Conservation (phyloP, 2,113 vertebrate species). For the Onychorhynchus coronatus region DNA sequence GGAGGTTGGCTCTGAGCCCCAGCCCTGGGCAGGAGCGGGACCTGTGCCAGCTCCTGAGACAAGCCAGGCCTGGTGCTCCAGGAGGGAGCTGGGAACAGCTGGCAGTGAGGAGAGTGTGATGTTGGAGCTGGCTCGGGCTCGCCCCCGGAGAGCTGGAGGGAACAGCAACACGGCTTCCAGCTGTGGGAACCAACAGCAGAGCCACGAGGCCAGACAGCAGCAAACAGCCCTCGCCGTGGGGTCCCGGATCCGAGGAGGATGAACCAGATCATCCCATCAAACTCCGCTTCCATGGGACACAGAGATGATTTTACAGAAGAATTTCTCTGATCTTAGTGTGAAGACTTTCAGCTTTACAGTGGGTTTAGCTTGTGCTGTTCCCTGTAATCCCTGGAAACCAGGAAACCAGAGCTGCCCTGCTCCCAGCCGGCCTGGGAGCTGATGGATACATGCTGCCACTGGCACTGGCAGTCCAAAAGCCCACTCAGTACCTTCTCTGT, state of each 20-base stretch:
- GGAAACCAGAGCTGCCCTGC: neutral
- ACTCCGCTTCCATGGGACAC: rapidly evolving
- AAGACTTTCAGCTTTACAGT: neutral
- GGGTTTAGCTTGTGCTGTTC: neutral
- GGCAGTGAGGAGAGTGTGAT: neutral
- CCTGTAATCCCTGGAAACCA: neutral
- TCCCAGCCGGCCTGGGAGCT: neutral
- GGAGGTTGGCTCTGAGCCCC: neutral
- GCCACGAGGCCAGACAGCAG: neutral
- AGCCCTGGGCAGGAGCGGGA: neutral
- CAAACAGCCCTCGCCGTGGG: neutral
- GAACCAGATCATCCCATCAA: neutral
- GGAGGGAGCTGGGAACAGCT: neutral
- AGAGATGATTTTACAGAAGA: neutral
- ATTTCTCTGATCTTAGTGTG: neutral
- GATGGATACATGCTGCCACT: neutral
- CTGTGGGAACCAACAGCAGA: neutral
- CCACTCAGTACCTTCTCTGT: neutral
- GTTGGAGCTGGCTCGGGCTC: neutral
- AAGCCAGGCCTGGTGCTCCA: neutral
- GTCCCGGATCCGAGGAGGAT: neutral
- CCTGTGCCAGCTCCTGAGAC: neutral
- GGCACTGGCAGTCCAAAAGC: neutral
- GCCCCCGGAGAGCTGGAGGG: neutral
- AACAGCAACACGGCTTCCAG: neutral